Evolutionary conservation across 2,888 invertebrate species (phyloP).

Genomic region (Acanthococcus lagerstroemiae): DNA sequence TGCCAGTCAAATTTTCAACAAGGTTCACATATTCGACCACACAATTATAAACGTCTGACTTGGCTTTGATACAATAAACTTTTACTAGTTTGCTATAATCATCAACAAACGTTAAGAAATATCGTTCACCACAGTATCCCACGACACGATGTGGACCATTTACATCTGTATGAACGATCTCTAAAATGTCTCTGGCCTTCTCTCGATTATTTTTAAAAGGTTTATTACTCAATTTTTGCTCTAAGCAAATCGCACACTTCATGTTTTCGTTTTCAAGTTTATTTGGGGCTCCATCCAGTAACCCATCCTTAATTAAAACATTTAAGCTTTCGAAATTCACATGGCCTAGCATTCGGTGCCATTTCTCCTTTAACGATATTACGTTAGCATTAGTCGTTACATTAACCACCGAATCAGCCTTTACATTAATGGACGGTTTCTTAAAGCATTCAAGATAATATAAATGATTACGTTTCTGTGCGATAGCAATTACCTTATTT

Average conservation of each 20-base stretch:
- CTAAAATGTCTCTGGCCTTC: background rate
- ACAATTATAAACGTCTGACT: too few species aligned
- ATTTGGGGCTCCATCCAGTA: conserved; percentile 5
- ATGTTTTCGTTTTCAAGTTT: conserved; percentile 5
- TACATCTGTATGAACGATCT: conserved; percentile 20
- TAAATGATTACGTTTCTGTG: background rate
- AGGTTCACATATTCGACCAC: too few species aligned
- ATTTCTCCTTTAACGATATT: conserved; percentile 6
- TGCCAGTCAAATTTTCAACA: too few species aligned
- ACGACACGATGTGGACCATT: background rate
- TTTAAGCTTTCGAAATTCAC: conserved; percentile 12
- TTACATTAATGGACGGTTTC: background rate
- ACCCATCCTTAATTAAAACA: background rate
- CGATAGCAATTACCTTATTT: background rate
- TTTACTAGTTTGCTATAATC: too few species aligned
- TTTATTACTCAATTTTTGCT: background rate
- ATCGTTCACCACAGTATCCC: conserved; percentile 34
- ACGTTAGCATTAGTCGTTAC: background rate
- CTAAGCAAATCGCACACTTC: conserved; percentile 18
- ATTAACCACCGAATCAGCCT: background rate
- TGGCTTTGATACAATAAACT: too few species aligned
- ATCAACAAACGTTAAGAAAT: conserved; percentile 35
- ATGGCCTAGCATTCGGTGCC: conserved; percentile 10
- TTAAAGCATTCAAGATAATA: background rate
- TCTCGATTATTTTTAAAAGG: background rate